Base-by-base conservation (phyloP, 2,797 vertebrate species). In the Sebastolobus altivelis region DNA sequence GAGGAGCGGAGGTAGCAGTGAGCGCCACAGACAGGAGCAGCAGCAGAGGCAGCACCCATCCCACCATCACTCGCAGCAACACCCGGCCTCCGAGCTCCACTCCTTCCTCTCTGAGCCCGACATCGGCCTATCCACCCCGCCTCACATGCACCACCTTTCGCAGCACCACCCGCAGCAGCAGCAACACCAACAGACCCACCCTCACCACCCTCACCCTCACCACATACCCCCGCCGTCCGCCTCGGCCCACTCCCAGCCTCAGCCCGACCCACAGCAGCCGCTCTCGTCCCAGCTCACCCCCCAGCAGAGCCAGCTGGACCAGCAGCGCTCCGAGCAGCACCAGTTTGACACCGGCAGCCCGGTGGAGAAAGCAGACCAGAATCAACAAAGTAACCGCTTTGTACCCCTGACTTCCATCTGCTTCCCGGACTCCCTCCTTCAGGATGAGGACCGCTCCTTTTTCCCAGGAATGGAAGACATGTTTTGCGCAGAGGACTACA, bases 401-500 rank as follows among this genome's bases (percentile, higher is more conserved):
- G 97, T 99, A 4, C 98, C 98, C 0, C 94, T 99, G 14, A 98
- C 98, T 0, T 99, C 98, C 71, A 99, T 99, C 92, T 99, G 98
- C 90, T 99, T 99, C 88, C 98, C 98, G 0, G 98, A 99, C 87
- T 97, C 98, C 0, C 90, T 99, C 79, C 96, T 99, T 40, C 98
- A 97, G 83, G 97, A 98, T 2, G 98, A 99, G 82, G 98, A 99
- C 54, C 96, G 98, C 7, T 97, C 97, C 4, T 99, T 98, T 86
- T 99, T 98, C 52, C 98, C 98, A 10, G 98, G 97, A 35, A 98
- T 99, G 98, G 98, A 99, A 77, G 98, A 99, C 92, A 99, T 99
- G 98, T 99, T 99, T 31, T 98, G 98, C 0, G 91, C 96, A 0
- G 98, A 98, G 0, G 97, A 99, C 62, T 99, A 97, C 68, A 99